Base-by-base conservation (phyloP, 2,113 vertebrate species). In the Lichenostomus cassidix region DNA sequence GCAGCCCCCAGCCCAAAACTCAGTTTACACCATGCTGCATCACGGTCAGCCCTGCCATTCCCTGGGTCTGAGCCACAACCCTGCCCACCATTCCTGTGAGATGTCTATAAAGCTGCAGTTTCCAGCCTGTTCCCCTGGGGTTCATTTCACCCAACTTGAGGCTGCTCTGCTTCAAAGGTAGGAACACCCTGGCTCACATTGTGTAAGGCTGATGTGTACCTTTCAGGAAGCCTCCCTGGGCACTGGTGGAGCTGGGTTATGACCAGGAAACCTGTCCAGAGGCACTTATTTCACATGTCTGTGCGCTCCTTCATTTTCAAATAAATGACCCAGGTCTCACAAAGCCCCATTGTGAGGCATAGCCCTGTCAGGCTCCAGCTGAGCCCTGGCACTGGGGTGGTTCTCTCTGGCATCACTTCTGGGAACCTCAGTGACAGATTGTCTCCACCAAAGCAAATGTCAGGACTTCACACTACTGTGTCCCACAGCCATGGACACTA, bases 1-100 rank as follows among this genome's bases (percentile, higher is more conserved):
- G n/a, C 71, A 49, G 58, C 56, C 31, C 24, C 39, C n/a, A 31
- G 78, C 76, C 44, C 62, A 15, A 7, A 71, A 12, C 29, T 37
- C 12, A 1, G n/a, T 35, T 42, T 7, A 11, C 22, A 3, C 9
- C 2, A 5, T 0, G 0, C 65, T 47, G 60, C 44, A 6, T 27
- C 46, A 0, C 3, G 15, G 9, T 37, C 52, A 53, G 31, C 46
- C 7, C 58, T 4, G 0, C 71, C 20, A 2, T 25, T 31, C 22
- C 25, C 31, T 13, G 46, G 4, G 37, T 23, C 76, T 31, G 8
- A 13, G 31, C 56, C 35, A 3, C 28, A 1, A 42, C 55, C 39
- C 64, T 59, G 35, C 49, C 25, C 29, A 7, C 35, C n/a, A 1
- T n/a, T 55, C 17, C 59, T 47, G 19, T 0, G 15, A 19, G 47